Base-by-base conservation (phyloP, 2,797 vertebrate species). In the Galago senegalensis region DNA sequence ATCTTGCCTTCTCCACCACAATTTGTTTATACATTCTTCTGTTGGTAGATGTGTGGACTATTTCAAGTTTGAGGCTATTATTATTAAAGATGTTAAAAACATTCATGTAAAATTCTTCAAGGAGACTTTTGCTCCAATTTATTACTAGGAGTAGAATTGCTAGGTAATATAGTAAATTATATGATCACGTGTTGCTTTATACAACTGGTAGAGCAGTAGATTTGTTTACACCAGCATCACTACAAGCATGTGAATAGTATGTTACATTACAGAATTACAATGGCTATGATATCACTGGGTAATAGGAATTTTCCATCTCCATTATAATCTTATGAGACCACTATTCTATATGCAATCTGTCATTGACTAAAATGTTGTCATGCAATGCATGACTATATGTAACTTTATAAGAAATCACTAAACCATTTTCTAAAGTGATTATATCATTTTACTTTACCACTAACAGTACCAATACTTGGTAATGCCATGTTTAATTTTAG, bases 61-160 rank as follows among this genome's bases (percentile, higher is more conserved):
- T 89, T 82, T 82, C 25, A 86, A 49, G 25, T 84, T 87, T 84
- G 27, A 65, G 40, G 14, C 23, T 80, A 79, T 89, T 90, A 31
- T 85, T 77, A 91, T n/a, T 89, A 81, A 87, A 91, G 14, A 37
- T 87, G 21, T 23, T 84, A 14, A 75, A 56, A 88, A 31, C 25
- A 23, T 67, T 91, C 21, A 82, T 88, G 13, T 91, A 73, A 77
- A 90, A 67, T 18, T 84, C 72, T 93, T 86, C 34, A 81, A 37
- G 29, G 70, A 61, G 40, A n/a, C 27, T 34, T 60, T 40, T 53
- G 4, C 65, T 86, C 69, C 79, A 16, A 86, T 77, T 87, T 95
- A 49, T 2, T 40, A 10, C 5, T 72, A 70, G 25, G 29, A 49
- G 3, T 40, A 43, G 56, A 95, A 67, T 53, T 87, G 31, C 10